Base-by-base conservation (phyloP, 1,140 invertebrate species). In the Euura lappo region DNA sequence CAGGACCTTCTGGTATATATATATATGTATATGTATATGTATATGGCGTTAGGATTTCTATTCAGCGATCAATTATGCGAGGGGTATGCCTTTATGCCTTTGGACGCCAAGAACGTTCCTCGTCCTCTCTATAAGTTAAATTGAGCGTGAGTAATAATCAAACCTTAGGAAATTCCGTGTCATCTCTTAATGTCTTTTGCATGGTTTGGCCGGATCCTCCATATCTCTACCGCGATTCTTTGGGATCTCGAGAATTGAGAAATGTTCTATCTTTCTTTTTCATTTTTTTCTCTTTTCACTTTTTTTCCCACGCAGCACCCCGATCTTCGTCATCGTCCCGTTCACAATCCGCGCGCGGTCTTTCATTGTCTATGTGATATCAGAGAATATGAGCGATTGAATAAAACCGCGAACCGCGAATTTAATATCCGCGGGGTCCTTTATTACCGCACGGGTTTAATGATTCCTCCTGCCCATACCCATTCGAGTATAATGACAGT, bases 101-200 rank as follows among this genome's bases (percentile, higher is more conserved):
- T 74, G 65, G 74, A 76, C 76, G 77, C 75, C 74, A 73, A 72
- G 76, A 71, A 69, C 60, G 75, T 60, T 60, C 8, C 8, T n/a
- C 8, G 51, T 8, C 43, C 68, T 71, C 72, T 80, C 79, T 76
- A 76, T 79, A 78, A 81, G 77, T 80, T 82, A 74, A 83, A 83
- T 83, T 78, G 80, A 82, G 79, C 71, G 80, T 81, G 75, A 80
- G 73, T 83, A 82, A 82, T 82, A 79, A 81, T 80, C 65, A 72
- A 78, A 82, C 74, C 72, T 60, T 77, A 70, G n/a, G 69, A 69
- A 60, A 74, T 69, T 76, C 70, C 71, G 7, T 71, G 72, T 75
- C 51, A 69, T 69, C 44, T 71, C 75, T 77, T 79, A 80, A 77
- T 77, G 72, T 76, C 76, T 77, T 60, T 60, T 60, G 51, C 51